Base-by-base conservation (phyloP, 2,797 vertebrate genomes). In the Ispidina picta region DNA sequence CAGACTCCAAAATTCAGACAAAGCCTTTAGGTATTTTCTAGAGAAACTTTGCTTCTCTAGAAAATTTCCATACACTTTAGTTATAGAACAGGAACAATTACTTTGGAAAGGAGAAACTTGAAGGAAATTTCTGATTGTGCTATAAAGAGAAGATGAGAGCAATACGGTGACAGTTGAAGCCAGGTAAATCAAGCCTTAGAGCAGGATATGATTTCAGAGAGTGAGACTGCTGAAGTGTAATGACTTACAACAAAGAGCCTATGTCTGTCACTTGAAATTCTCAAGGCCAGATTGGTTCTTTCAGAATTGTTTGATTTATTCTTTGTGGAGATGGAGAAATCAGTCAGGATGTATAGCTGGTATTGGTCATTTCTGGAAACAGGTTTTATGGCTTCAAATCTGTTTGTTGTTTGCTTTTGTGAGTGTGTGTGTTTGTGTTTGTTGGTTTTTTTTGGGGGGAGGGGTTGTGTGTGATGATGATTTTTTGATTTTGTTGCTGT, bases 171-270 rank as follows among this genome's bases (percentile, higher is more conserved):
- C 6, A n/a, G 21, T 4, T 69, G 49, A 84, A 88, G 41, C 49
- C 37, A 31, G 19, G 26, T 69, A 59, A 70, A 37, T 33, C 55
- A 62, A 28, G 15, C 12, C 39, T 60, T 80, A 33, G 19, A 20
- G 18, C 35, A 35, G 26, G 31, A 41, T 8, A 5, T 15, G 15
- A 72, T 82, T 86, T 65, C 39, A 78, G 28, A 19, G 58, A 48
- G 12, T 19, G 31, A 31, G 28, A 6, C 2, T 71, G 39, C 12
- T 39, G n/a, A 71, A 33, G 18, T 0, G 0, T 35, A 54, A 37
- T 15, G 35, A 13, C 0, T 73, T 26, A 15, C 2, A 39, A 35
- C 35, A 69, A 58, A 58, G 31, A 29, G 37, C 39, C 13, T 23
- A 51, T 31, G 10, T 52, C 29, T 35, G 15, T 51, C 26, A 20